Evolutionary conservation across 2,113 vertebrate genomes (phyloP).

Genomic region (Galbula dea): DNA sequence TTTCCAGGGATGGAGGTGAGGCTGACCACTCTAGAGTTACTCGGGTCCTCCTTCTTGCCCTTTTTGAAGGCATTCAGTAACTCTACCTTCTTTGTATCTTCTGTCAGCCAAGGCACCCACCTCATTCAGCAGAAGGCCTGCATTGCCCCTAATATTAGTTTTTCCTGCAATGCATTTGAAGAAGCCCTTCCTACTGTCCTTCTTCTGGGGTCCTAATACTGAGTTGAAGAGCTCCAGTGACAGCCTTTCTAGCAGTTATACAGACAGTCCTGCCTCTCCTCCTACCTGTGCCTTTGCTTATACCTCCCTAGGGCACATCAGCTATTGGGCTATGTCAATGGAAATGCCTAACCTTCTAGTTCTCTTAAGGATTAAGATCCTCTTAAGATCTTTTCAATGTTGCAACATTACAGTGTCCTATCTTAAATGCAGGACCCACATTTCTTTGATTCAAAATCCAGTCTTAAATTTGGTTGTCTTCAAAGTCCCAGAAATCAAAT

Average conservation of each 20-base stretch:
- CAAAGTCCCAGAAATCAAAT: not conserved
- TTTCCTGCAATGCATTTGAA: too few species aligned
- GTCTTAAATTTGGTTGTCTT: not conserved
- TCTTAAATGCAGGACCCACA: not conserved
- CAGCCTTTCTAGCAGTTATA: not conserved
- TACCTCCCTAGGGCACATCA: not conserved
- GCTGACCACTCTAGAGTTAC: too few species aligned
- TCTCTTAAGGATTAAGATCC: too few species aligned
- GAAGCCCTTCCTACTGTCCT: too few species aligned
- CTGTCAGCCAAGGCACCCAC: too few species aligned
- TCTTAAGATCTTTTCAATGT: not conserved
- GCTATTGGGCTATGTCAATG: not conserved
- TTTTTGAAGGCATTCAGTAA: too few species aligned
- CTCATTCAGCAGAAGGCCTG: too few species aligned
- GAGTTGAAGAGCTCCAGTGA: not conserved
- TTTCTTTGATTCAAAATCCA: not conserved
- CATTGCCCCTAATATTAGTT: too few species aligned
- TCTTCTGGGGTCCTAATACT: not conserved
- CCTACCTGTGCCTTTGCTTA: not conserved
- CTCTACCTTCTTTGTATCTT: too few species aligned
- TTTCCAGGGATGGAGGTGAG: too few species aligned
- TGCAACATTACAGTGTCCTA: not conserved
- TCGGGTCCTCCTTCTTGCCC: too few species aligned
- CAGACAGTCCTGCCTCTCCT: not conserved
- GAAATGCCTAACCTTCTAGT: not conserved